Conservation (phyloP, 2,113 vertebrate genomes). For the Paedocypris sp. region DNA sequence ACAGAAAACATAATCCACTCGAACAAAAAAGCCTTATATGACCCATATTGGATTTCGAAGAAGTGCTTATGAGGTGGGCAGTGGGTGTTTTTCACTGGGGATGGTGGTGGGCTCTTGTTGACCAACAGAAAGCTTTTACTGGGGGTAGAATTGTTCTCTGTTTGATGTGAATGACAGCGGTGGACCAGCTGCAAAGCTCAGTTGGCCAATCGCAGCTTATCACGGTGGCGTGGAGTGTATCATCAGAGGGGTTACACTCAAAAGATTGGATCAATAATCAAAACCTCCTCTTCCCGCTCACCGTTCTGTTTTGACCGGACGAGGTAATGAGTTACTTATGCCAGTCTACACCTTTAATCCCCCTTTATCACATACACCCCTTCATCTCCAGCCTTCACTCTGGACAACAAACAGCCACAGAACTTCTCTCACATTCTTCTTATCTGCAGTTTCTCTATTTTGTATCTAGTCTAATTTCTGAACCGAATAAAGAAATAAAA, state of each 20-base stretch:
- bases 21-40: no score
- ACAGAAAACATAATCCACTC: no score
- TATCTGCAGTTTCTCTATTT: background rate
- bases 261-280: constrained; percentile 25
- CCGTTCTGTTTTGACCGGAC: constrained; percentile 47
- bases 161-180: no score
- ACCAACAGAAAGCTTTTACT: no score
- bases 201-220: background rate
- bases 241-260: constrained; percentile 6
- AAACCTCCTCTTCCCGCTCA: constrained; percentile 37
- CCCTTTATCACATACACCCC: background rate
- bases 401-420: constrained; percentile 42
- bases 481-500: no score
- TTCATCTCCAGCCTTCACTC: constrained; percentile 47
- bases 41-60: no score
- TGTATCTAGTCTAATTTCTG: no score
- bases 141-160: background rate
- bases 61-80: no score
- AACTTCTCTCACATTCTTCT: background rate
- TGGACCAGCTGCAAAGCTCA: background rate
- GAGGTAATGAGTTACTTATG: constrained; percentile 62
- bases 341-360: constrained; percentile 36
- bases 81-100: no score
- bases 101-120: no score
- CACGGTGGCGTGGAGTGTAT: background rate